These are phyloP conservation scores for Uropsilus gracilis DNA, from an alignment of 2,113 vertebrate species.

Conservation along the genomic window DNA sequence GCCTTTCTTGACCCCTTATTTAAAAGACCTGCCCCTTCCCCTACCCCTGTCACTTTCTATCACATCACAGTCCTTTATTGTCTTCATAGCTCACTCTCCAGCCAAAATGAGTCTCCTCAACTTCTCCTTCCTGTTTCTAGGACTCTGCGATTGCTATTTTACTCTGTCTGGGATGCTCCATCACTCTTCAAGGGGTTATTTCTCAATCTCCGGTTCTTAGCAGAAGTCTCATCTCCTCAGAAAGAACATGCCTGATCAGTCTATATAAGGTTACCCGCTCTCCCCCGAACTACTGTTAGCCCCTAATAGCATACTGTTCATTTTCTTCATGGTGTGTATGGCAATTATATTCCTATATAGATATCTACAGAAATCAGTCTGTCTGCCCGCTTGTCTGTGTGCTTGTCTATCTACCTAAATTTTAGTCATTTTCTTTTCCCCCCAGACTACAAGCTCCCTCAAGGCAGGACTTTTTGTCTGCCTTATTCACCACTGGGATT, in stretches of 20 bases:
- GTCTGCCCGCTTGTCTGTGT: too few relatives aligned
- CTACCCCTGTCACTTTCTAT: slow-evolving; percentile 60
- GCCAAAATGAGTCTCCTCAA: slow-evolving; percentile 43
- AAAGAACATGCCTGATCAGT: background rate
- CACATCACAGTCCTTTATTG: slow-evolving; percentile 50
- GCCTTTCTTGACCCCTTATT: slow-evolving; percentile 54
- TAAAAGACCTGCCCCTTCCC: slow-evolving; percentile 49
- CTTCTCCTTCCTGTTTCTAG: slow-evolving; percentile 24
- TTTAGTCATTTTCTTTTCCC: slow-evolving; percentile 18
- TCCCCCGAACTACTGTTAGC: background rate
- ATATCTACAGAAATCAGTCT: background rate
- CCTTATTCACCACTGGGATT: background rate
- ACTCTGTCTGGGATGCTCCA: background rate
- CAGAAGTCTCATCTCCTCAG: background rate
- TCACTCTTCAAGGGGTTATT: slow-evolving; percentile 22
- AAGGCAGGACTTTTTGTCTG: background rate
- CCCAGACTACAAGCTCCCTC: background rate
- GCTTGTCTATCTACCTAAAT: background rate
- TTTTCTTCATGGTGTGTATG: background rate
- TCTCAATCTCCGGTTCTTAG: slow-evolving; percentile 14
- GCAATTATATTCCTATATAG: background rate
- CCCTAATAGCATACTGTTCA: background rate
- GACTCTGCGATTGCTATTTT: slow-evolving; percentile 6
- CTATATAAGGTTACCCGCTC: background rate
- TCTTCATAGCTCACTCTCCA: slow-evolving; percentile 56